Base-by-base conservation (phyloP, 1,140 invertebrate species). In the Drosophila kikkawai region DNA sequence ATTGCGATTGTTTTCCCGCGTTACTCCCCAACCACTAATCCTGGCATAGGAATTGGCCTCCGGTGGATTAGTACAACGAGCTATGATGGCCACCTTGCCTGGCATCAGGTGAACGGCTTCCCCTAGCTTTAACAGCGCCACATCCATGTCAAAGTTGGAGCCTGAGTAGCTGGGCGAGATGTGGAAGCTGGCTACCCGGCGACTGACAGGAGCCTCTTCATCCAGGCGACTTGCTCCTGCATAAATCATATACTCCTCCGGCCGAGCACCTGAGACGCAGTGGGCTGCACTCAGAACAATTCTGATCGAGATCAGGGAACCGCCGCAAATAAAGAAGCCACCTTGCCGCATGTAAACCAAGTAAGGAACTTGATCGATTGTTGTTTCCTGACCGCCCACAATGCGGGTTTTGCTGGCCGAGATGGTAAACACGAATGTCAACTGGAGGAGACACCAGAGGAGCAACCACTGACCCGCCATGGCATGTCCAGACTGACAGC, bases 21-120 rank as follows among this genome's bases (percentile, higher is more conserved):
- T 85, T 0, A 91, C 71, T 15, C 91, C 91, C 91, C 91, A 92
- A 11, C 91, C 91, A 11, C 79, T 87, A 12, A 92, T 90, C 34
- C 60, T 74, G 11, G 85, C 91, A 53, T 87, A 82, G 5, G 73
- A 22, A 61, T 87, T 85, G 32, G n/a, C 57, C 1, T 55, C 47
- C 1, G 91, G 87, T 2, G 69, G 42, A 12, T 34, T 50, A 1
- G 56, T 77, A 9, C 91, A 92, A 0, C 60, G 51, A 5, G 39
- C 15, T 37, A 92, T 91, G 1, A 63, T 80, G 12, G 79, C 47
- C 32, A 92, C 79, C n/a, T 80, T 42, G 15, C 75, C 70, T 9
- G 71, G n/a, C 1, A 42, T 44, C 5, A 77, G 61, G 3, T 45
- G 29, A 8, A 83, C 36, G 7, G 68, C 39, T 13, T 58, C 8